Evolutionary conservation across 1,140 invertebrate genomes (phyloP).

Genomic region (Calephelis virginiensis): DNA sequence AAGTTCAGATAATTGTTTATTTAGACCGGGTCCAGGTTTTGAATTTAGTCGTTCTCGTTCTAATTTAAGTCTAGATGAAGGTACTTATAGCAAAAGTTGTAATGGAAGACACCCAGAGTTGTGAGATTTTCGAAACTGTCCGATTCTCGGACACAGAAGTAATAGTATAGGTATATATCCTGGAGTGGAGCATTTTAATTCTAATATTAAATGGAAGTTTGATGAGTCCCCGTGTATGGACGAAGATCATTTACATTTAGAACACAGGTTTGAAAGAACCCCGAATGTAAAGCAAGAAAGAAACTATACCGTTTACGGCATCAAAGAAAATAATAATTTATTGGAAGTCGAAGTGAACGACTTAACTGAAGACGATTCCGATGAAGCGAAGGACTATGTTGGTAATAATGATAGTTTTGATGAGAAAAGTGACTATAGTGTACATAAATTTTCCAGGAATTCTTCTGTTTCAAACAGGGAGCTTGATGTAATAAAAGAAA

Average conservation of each 20-base stretch:
- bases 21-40: constrained; percentile 59
- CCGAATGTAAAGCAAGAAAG: constrained; percentile 66
- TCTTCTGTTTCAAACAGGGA: constrained; percentile 73
- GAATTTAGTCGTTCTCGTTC: constrained; percentile 70
- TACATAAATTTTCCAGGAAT: constrained; percentile 69
- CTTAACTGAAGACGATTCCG: constrained; percentile 55
- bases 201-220: constrained; percentile 73
- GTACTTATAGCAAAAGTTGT: constrained; percentile 71
- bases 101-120: constrained; percentile 74
- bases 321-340: constrained; percentile 63
- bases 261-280: constrained; percentile 74
- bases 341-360: constrained; percentile 71
- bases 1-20: constrained; percentile 71
- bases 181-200: constrained; percentile 71
- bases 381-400: constrained; percentile 60
- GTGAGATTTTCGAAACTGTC: constrained; percentile 76
- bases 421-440: constrained; percentile 65
- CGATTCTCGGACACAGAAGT: constrained; percentile 75
- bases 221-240: constrained; percentile 59
- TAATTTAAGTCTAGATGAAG: constrained; percentile 74
- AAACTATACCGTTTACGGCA: constrained; percentile 50
- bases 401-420: constrained; percentile 59
- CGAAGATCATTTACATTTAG: constrained; percentile 65
- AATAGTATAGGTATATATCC: constrained; percentile 73
- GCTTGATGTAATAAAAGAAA: constrained; percentile 76